Base-by-base conservation (phyloP, 2,797 vertebrate species). In the Phalanger gymnotis region DNA sequence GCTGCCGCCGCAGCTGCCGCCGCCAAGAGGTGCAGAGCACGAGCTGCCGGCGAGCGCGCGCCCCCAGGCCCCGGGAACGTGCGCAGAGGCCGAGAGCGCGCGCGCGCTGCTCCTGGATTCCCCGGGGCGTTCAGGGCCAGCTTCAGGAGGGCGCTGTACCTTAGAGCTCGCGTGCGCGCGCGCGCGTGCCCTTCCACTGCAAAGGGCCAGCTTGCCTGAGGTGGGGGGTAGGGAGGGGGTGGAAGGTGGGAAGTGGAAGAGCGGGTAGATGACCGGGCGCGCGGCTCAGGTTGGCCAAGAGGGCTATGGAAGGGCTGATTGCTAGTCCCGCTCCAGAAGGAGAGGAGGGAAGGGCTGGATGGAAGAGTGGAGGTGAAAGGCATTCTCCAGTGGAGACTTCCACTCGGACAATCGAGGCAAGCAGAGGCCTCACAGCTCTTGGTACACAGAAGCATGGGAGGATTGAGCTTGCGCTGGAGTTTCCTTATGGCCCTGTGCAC, bases 11-110 rank as follows among this genome's bases (percentile, higher is more conserved):
- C 98, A 96, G 97, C 98, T 9, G 9, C 52, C 52, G n/a, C n/a
- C 95, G 98, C 98, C 98, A 97, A 97, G 98, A 81, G 81, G 92
- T 28, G 73, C 61, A 16, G 92, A 94, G 97, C 94, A 97, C 97
- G 97, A 97, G 97, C 97, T 94, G 95, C 96, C 92, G 57, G 95
- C 96, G 94, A 19, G 95, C 73, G 93, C 57, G 47, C 95, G 4
- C 95, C 28, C 95, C 94, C 47, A 47, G 52, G 93, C 14, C 0
- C 55, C 31, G 66, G 34, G 96, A 94, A 25, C 89, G 95, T 57
- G 94, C 90, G 94, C 91, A 92, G 47, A 73, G 91, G 5, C 92
- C 90, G 90, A 53, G 92, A 90, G 97, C 96, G 97, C 97, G 95
- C 97, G 96, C 96, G 96, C 97, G 96, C 96, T 94, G 27, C 16